These are phyloP conservation scores for Diaphora mendica DNA, from an alignment of 2,888 invertebrate genomes.

Conservation along the genomic window DNA sequence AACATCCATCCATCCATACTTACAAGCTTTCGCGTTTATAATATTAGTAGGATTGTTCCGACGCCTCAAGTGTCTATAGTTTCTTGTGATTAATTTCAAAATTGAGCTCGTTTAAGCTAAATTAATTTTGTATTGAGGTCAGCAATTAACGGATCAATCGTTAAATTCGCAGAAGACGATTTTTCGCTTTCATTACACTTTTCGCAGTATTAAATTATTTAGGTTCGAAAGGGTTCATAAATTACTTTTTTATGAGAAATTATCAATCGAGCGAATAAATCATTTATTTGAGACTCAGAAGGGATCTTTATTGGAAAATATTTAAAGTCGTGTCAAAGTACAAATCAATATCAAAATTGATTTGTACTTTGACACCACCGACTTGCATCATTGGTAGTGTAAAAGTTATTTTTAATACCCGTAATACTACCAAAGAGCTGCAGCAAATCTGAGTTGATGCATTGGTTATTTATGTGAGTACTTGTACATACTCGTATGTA, in stretches of 20 bases:
- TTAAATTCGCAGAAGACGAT: not conserved
- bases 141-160: not conserved
- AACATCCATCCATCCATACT: too few relatives aligned
- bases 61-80: not conserved
- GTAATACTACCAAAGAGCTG: too few relatives aligned
- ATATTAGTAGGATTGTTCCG: not conserved
- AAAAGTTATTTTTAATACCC: too few relatives aligned
- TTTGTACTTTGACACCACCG: too few relatives aligned
- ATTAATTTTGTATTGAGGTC: not conserved
- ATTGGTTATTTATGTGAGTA: too few relatives aligned
- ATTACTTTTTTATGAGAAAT: not conserved
- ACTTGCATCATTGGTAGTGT: too few relatives aligned
- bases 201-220: not conserved
- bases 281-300: not conserved
- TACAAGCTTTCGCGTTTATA: too few relatives aligned
- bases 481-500: too few relatives aligned
- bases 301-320: not conserved
- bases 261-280: not conserved
- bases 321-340: not conserved
- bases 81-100: not conserved
- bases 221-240: not conserved
- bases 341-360: too few relatives aligned
- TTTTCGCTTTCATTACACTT: slow-evolving; percentile 1
- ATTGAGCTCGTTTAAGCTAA: not conserved
- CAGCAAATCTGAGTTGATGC: too few relatives aligned